A percentile compares a stretch with the other conserved stretches of the same genome.
phyloP scores from a whole-genome alignment of 1,140 invertebrate genomes.

The Caerostris darwini region DNA sequence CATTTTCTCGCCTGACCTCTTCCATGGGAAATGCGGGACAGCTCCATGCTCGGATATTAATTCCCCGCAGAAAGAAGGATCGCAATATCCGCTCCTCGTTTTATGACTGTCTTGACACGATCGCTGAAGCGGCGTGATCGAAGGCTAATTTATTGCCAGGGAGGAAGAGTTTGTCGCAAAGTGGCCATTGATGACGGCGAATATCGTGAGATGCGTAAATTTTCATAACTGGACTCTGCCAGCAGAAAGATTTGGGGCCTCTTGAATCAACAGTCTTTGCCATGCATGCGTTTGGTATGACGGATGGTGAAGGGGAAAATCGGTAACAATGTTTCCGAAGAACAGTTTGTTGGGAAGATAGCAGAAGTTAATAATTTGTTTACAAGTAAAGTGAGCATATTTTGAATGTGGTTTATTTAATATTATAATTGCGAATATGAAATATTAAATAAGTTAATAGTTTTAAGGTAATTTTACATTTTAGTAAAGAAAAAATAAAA shows the following conservation, averaged over 20 bases:
- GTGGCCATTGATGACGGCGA: slow-evolving; percentile 4
- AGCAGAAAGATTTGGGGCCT: neutral
- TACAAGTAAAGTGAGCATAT: no score
- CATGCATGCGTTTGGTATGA: no score
- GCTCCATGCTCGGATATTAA: slow-evolving; percentile 11
- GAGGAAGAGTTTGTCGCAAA: slow-evolving; percentile 43
- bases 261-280: no score
- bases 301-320: neutral
- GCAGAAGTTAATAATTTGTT: no score
- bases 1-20: neutral
- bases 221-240: neutral
- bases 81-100: slow-evolving; percentile 52
- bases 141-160: slow-evolving; percentile 63
- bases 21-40: neutral
- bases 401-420: no score
- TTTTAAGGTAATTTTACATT: no score
- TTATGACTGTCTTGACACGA: slow-evolving; percentile 47
- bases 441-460: no score
- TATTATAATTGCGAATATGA: no score
- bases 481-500: no score
- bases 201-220: neutral
- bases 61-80: slow-evolving; percentile 29
- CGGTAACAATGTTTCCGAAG: no score
- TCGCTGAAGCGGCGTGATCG: slow-evolving; percentile 31
- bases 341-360: no score